phyloP scores from a whole-genome alignment of 2,113 vertebrate species.

The Crotalus viridis region DNA sequence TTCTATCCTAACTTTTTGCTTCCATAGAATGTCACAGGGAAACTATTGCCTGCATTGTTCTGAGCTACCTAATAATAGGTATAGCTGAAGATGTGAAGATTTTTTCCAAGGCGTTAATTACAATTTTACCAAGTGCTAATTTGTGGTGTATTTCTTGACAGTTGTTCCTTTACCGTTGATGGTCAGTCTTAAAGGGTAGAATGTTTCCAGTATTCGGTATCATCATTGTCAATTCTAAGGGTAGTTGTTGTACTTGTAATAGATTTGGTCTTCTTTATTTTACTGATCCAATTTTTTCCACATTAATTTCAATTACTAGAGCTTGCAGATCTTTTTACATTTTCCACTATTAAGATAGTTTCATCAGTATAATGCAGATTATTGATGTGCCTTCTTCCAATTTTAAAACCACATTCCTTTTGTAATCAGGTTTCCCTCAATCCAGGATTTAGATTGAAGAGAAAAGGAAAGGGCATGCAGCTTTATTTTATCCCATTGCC shows the following conservation, averaged over 20 bases:
- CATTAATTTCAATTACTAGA: not conserved
- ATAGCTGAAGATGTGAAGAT: not conserved
- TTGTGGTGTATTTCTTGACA: not conserved
- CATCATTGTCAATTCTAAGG: not conserved
- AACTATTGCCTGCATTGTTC: not conserved
- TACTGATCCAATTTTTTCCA: not conserved
- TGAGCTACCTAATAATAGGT: not conserved
- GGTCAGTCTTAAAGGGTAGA: not conserved
- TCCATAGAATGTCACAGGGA: not conserved
- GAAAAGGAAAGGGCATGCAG: not conserved
- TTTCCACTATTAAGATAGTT: not conserved
- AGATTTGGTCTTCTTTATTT: not conserved
- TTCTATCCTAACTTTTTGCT: not conserved
- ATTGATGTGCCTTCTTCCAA: not conserved
- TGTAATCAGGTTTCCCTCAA: not conserved
- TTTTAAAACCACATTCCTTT: not conserved
- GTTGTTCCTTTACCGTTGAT: not conserved
- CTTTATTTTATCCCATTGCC: not conserved
- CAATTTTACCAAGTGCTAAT: not conserved
- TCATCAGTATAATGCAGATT: not conserved
- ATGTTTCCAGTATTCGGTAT: not conserved
- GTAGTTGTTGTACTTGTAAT: not conserved
- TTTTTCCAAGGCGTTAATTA: not conserved
- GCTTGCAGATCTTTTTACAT: not conserved
- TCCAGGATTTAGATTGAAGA: not conserved